Conservation (phyloP, 2,113 vertebrate genomes). For the Azemiops feae region DNA sequence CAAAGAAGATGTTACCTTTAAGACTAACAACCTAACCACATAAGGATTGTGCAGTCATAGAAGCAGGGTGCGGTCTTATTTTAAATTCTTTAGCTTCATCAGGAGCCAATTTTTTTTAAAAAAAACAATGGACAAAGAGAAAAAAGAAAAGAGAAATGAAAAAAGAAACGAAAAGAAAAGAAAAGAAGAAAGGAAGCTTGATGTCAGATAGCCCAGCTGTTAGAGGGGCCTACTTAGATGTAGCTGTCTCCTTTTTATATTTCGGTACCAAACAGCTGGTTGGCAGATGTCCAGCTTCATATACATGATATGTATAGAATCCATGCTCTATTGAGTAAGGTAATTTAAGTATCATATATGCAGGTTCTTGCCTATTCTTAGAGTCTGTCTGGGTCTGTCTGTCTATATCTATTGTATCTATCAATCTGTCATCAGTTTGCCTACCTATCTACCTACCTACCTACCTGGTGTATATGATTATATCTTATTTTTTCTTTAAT, state of each 20-base stretch:
- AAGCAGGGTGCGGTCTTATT: background rate
- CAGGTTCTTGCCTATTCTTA: background rate
- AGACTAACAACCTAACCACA: background rate
- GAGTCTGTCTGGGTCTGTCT: background rate
- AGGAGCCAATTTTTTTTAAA: background rate
- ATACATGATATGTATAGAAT: background rate
- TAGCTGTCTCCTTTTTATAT: background rate
- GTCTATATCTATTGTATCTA: background rate
- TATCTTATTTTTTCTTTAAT: background rate
- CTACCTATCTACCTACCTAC: background rate
- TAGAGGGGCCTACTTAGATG: background rate
- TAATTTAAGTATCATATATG: background rate
- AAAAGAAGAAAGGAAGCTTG: background rate
- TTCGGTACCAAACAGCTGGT: background rate
- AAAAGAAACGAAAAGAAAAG: background rate
- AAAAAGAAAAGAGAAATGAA: background rate
- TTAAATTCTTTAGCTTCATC: background rate
- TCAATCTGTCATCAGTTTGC: background rate
- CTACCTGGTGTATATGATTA: background rate
- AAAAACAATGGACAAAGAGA: background rate
- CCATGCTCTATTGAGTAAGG: background rate
- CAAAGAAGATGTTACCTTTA: background rate
- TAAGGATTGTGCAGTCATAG: background rate
- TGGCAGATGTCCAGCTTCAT: background rate
- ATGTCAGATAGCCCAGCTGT: background rate